Percentiles rank a stretch among this genome's conserved stretches.
Evolutionary conservation across 2,113 vertebrate genomes (phyloP).

Genomic region (Rhinopomastus cyanomelas): DNA sequence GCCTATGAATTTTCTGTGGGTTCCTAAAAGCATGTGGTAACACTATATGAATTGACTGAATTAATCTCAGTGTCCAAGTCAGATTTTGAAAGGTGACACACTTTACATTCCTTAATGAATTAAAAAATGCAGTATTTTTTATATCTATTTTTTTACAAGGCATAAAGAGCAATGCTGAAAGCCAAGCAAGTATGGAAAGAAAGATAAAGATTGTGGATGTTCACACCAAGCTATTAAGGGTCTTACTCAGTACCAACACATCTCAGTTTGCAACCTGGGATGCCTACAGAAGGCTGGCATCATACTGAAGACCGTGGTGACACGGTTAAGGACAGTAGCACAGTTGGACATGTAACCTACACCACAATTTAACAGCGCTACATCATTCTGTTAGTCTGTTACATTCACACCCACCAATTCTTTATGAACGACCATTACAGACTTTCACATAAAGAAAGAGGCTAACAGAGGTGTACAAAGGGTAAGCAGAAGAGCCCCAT

Average conservation of each 20-base stretch:
- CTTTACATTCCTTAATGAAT: not conserved
- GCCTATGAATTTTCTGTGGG: not conserved
- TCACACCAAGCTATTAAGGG: not conserved
- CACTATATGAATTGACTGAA: not conserved
- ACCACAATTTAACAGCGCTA: not conserved
- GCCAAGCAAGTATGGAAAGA: not conserved
- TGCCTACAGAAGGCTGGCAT: not conserved
- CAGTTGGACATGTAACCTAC: not conserved
- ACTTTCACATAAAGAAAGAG: not conserved
- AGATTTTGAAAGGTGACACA: not conserved
- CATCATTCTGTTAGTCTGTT: not conserved
- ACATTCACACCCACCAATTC: not conserved
- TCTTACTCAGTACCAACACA: not conserved
- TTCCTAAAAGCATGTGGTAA: not conserved
- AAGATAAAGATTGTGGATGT: not conserved
- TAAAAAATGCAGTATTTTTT: not conserved
- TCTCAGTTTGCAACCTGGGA: not conserved
- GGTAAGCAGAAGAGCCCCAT: not conserved
- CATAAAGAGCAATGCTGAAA: not conserved
- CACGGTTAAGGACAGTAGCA: not conserved
- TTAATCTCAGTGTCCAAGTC: constrained; percentile 6
- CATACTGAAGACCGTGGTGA: not conserved
- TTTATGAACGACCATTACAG: not conserved
- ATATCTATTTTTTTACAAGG: not conserved
- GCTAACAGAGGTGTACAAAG: not conserved